Evolutionary conservation across 2,888 invertebrate genomes (phyloP).

Genomic region (Acronicta alni): DNA sequence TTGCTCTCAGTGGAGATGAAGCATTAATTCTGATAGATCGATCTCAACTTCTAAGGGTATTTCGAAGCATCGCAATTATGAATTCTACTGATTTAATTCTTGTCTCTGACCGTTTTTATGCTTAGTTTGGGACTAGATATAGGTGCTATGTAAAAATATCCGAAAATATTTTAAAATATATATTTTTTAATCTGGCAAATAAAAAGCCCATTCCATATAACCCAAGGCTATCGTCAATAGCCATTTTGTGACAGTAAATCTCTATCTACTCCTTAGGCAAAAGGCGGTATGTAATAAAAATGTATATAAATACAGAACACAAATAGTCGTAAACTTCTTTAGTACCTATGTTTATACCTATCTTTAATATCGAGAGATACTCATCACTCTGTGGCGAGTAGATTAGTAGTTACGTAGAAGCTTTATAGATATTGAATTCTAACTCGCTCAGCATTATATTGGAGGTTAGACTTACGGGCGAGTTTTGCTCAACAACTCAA

Average conservation of each 20-base stretch:
- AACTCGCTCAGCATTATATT: conserved; percentile 10
- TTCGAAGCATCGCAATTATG: background rate
- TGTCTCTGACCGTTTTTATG: background rate
- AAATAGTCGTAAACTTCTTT: too few species aligned
- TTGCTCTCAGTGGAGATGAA: conserved; percentile 12
- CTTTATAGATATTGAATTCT: conserved; percentile 35
- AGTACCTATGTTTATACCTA: background rate
- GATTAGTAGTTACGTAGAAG: conserved; percentile 3
- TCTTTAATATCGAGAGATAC: conserved; percentile 20
- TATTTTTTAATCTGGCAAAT: too few species aligned
- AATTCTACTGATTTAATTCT: background rate
- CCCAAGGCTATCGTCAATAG: too few species aligned
- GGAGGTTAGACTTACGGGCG: background rate
- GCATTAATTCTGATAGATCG: conserved; percentile 15
- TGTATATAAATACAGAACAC: too few species aligned
- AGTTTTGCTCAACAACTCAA: conserved; percentile 11
- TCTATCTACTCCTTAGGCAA: too few species aligned
- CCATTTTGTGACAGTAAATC: too few species aligned
- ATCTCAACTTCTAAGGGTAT: background rate
- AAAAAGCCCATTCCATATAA: too few species aligned
- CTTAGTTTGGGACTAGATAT: too few species aligned
- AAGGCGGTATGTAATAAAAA: too few species aligned
- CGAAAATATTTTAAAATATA: too few species aligned
- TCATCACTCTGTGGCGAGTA: conserved; percentile 8
- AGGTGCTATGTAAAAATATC: too few species aligned